Evolutionary conservation across 2,888 invertebrate species (phyloP), one percentile per base, ranked within the genome.

Genomic region (Leptopterna dolabrata): DNA sequence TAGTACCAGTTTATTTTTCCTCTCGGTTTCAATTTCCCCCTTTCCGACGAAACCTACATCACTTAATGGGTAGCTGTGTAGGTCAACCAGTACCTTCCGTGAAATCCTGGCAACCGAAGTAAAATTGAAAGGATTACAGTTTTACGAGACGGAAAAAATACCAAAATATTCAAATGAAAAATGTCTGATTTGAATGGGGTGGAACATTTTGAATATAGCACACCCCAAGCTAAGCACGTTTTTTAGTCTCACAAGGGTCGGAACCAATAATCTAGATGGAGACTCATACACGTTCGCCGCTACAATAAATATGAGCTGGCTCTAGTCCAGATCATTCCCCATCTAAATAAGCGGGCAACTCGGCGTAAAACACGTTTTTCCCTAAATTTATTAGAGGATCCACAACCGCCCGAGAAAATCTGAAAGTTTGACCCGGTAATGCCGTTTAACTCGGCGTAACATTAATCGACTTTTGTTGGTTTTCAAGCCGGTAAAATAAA

Each of bases 241-340:
- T 83, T 81, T 81, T 55, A 83, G 83, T 63, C 83, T n/a, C 29
- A 36, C 41, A 71, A 83, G 83, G 83, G 83, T 83, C 70, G 71
- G 83, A 83, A 70, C 83, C 83, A 83, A 83, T 83, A 83, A 83
- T 83, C 83, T 83, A 83, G 83, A 83, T 83, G 83, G 71, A 83
- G 83, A n/a, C 83, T 63, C 83, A 83, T 83, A 13, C 71, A 70
- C 47, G 83, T 70, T 70, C 83, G n/a, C 70, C n/a, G 63, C 83
- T 47, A 41, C 63, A 70, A 83, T 83, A 83, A 83, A 83, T 83
- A 70, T 71, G 83, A 43, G 63, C 71, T 83, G 83, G 83, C 70
- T 19, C 83, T 29, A 29, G 70, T 83, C 83, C 83, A 83, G 70
- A 71, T 83, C 70, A 70, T 83, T 83, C 63, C 24, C 70, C 70